A percentile compares a stretch with the other conserved stretches of the same genome.
phyloP scores from a whole-genome alignment of 2,113 vertebrate species.

The Mionectes macconnelli region DNA sequence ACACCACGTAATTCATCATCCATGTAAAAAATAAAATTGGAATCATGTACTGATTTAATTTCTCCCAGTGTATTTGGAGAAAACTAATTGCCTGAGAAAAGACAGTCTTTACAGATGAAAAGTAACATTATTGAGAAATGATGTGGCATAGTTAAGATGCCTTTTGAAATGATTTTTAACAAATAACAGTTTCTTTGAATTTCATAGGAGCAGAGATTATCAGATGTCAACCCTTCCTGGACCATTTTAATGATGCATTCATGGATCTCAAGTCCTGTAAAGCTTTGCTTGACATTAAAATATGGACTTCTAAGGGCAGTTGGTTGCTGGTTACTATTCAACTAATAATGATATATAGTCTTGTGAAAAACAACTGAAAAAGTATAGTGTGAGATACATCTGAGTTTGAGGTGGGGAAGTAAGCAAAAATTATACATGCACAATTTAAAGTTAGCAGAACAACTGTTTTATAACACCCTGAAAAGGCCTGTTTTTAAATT shows the following conservation, averaged over 20 bases:
- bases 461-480: neutral
- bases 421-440: neutral
- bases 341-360: neutral
- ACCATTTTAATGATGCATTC: conserved; percentile 57
- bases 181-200: conserved; percentile 62
- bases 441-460: neutral
- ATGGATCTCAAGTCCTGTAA: conserved; percentile 58
- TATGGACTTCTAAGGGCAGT: conserved; percentile 12
- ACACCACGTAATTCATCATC: conserved; percentile 14
- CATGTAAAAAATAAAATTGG: neutral
- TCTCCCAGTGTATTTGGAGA: neutral
- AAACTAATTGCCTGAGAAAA: neutral
- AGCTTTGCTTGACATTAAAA: conserved; percentile 57
- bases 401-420: neutral
- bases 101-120: neutral
- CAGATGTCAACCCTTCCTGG: conserved; percentile 53
- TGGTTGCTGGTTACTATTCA: conserved; percentile 22
- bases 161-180: conserved; percentile 52
- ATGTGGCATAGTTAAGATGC: conserved; percentile 45
- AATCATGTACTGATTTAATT: neutral
- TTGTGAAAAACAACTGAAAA: neutral
- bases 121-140: conserved; percentile 11
- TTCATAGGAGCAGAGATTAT: conserved; percentile 64
- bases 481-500: neutral
- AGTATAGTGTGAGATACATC: neutral